Evolutionary conservation across 2,888 invertebrate species (phyloP), one percentile per base, ranked within the genome.

Genomic region (Falcaria lacertinaria): DNA sequence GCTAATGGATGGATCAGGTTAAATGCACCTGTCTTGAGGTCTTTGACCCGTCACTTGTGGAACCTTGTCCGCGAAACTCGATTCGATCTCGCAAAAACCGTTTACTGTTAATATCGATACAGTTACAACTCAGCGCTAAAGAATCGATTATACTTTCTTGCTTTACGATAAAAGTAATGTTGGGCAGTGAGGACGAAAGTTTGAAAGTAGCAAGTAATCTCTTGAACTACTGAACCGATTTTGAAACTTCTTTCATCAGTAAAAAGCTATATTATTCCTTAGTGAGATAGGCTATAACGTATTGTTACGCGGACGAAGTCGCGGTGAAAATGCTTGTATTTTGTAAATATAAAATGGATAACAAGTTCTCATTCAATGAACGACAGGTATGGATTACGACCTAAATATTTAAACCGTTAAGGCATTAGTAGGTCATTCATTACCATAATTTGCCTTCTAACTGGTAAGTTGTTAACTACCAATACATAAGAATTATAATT

Each of bases 1-100:
- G 5, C 37, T 2, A 22, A n/a, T n/a, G n/a, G n/a, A 37, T 22
- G 37, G 37, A 15, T 54, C 57, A 38, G 34, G 39, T 50, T 60
- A 28, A 53, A 56, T 72, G 70, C 72, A 70, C 56, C 64, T 42
- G 39, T 22, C 16, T 58, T 60, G 50, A 50, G 67, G 67, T 64
- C 64, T 38, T 50, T 46, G 66, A 62, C 65, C 65, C 50, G 34
- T n/a, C 33, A 16, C 4, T 34, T 34, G 40, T 45, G 43, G 46
- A 62, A 67, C 72, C 72, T 70, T 70, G 73, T 57, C 64, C 58
- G 62, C 63, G 60, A 67, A 71, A 69, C 72, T 61, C 50, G 74
- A 61, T 57, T 52, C 38, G 42, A 59, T 63, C 68, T 70, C 65
- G 75, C 75, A 74, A 78, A 78, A 78, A 76, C 67, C 43, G 41